Evolutionary conservation across 30 jellyfish, hydroid and myxozoan genomes (phyloP).

Genomic region (Turritopsis dohrnii): DNA sequence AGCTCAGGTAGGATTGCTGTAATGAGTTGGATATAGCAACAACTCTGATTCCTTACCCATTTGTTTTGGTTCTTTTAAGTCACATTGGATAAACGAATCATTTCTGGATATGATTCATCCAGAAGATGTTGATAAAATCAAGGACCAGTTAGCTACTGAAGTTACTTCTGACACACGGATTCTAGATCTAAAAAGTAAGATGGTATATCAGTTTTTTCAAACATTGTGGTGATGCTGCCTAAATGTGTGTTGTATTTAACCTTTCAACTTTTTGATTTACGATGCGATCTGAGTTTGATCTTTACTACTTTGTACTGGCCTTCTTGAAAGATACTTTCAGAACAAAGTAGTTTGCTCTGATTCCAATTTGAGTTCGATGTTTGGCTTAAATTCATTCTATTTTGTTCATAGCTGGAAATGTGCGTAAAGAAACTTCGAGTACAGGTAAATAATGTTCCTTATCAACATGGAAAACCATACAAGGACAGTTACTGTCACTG

Average conservation of each 20-base stretch:
- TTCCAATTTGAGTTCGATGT: too few relatives aligned
- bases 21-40: neutral
- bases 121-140: constrained; percentile 73
- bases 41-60: neutral
- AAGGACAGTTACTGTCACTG: too few relatives aligned
- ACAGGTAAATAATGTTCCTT: constrained; percentile 15
- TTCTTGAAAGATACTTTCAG: too few relatives aligned
- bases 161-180: constrained; percentile 58
- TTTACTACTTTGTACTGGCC: too few relatives aligned
- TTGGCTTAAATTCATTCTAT: neutral
- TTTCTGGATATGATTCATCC: constrained; percentile 82
- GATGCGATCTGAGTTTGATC: too few relatives aligned
- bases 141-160: constrained; percentile 76
- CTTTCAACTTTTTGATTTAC: neutral
- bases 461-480: too few relatives aligned
- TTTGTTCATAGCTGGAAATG: constrained; percentile 62
- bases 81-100: constrained; percentile 79
- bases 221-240: too few relatives aligned
- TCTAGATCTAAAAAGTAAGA: constrained; percentile 80
- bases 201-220: too few relatives aligned
- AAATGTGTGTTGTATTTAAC: neutral
- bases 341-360: too few relatives aligned
- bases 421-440: constrained; percentile 49
- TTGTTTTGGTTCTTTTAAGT: constrained; percentile 8
- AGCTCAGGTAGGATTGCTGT: constrained; percentile 58